Percentiles rank a stretch among this genome's conserved stretches.
phyloP scores from a whole-genome alignment of 2,888 invertebrate species.

The Xylota sylvarum region DNA sequence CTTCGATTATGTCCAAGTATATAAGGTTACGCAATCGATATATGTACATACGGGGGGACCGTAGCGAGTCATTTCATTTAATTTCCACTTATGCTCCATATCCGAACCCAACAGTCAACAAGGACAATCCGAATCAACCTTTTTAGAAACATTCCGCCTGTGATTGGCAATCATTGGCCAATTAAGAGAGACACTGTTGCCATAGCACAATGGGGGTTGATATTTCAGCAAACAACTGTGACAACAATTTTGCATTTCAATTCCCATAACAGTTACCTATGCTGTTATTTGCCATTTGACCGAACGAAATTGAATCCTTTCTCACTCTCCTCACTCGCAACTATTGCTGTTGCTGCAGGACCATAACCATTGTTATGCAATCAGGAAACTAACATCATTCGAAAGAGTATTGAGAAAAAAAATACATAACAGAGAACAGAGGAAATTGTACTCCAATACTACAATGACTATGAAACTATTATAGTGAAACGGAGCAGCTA shows the following conservation, averaged over 20 bases:
- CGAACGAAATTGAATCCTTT: constrained; percentile 66
- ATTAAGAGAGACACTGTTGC: constrained; percentile 43
- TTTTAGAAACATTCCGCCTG: background rate
- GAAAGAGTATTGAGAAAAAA: constrained; percentile 12
- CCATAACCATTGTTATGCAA: constrained; percentile 36
- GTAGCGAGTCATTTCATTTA: background rate
- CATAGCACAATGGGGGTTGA: constrained; percentile 40
- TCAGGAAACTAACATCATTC: constrained; percentile 23
- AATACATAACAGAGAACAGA: too few species aligned
- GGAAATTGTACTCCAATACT: constrained; percentile 7
- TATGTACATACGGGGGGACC: background rate
- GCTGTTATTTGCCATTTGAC: constrained; percentile 65
- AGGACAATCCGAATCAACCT: background rate
- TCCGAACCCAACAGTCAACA: background rate
- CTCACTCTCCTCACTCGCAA: too few species aligned
- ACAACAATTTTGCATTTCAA: constrained; percentile 68
- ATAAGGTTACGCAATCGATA: too few species aligned
- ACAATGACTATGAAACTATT: constrained; percentile 8
- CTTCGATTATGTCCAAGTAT: too few species aligned
- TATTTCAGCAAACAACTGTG: constrained; percentile 54
- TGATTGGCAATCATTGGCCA: constrained; percentile 63
- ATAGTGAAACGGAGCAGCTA: constrained; percentile 11
- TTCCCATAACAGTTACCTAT: constrained; percentile 62
- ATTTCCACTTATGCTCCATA: background rate
- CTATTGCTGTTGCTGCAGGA: constrained; percentile 2